These are phyloP conservation scores for Hydractinia symbiolongicarpus DNA, from an alignment of 30 jellyfish, hydroid and myxozoan species.

Conservation along the genomic window DNA sequence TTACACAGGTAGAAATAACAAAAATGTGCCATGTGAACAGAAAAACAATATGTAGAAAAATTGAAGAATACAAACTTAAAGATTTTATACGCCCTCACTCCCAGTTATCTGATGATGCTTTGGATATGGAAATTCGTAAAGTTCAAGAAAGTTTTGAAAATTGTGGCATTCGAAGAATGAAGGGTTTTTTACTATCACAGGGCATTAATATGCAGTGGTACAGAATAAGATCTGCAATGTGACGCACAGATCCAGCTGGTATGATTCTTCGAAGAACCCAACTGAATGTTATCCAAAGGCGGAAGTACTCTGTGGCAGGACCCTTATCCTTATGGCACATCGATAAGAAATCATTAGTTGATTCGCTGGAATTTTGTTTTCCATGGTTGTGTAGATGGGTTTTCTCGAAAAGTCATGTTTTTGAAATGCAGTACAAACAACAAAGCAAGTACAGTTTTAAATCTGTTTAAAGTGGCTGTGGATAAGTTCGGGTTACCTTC, in stretches of 20 bases:
- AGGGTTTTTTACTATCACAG: conserved; percentile 26
- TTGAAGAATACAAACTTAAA: conserved; percentile 19
- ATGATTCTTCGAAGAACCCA: conserved; percentile 27
- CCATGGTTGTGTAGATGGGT: conserved; percentile 40
- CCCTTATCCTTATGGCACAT: conserved; percentile 22
- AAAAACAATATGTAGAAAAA: conserved; percentile 32
- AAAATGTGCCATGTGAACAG: conserved; percentile 15
- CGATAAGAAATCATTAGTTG: conserved; percentile 24
- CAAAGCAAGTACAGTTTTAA: conserved; percentile 14
- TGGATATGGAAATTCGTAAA: conserved; percentile 21
- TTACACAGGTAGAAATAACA: conserved; percentile 27
- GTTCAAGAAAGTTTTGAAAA: conserved; percentile 12
- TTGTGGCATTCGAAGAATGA: conserved; percentile 39
- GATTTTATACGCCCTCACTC: not conserved
- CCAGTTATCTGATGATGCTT: conserved; percentile 12
- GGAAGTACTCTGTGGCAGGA: conserved; percentile 28
- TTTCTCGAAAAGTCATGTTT: not conserved
- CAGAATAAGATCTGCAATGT: conserved; percentile 29
- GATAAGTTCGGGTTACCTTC: conserved; percentile 18
- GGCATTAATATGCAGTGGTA: conserved; percentile 33
- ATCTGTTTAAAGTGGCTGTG: not conserved
- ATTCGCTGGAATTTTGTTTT: conserved; percentile 33
- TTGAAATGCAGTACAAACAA: conserved; percentile 18
- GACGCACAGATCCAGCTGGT: conserved; percentile 45
- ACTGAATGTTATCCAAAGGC: conserved; percentile 20